Base-by-base conservation (phyloP, 2,888 invertebrate genomes). In the Galerucella calmariensis region DNA sequence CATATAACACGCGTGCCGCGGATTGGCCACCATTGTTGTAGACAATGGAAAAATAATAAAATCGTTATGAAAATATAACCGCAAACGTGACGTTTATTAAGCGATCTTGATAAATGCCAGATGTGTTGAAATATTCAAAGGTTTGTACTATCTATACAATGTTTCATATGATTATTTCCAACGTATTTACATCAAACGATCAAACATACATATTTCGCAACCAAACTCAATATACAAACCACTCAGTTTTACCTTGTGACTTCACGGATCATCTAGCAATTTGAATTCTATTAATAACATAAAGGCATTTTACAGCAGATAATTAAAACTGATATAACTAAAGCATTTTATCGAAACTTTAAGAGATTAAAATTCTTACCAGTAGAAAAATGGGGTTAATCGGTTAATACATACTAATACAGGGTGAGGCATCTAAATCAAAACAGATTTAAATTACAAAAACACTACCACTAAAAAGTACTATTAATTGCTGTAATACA, bases 191-290 rank as follows among this genome's bases (percentile, higher is more conserved):
- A 20, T 16, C 10, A 16, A 56, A 56, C 20, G 3, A 20, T 16
- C 10, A 16, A 56, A 56, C 20, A 11, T 56, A 10, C 16, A 16
- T 1, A n/a, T 56, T 56, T 56, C 56, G 56, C 20, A 56, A 56
- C 16, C 11, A 56, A 16, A 56, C 12, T 51, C 3, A 5, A 51
- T 35, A 35, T 5, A 53, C 16, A 53, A n/a, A 16, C 53, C 16
- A 56, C 56, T 16, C 16, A 16, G 20, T 20, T 56, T 20, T 16
- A 16, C 20, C 16, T 56, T 56, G 20, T 20, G 56, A 56, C n/a
- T 56, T 56, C 56, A 56, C 16, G 56, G 56, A 56, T 56, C 16
- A 56, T 56, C 53, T 53, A 53, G 8, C 53, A 53, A 53, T 53
- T 16, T 20, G 56, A 56, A 20, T 2, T 56, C 20, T 56, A 56